A percentile compares a stretch with the other conserved stretches of the same genome.
Evolutionary conservation across 2,113 vertebrate genomes (phyloP).

Genomic region (Paramisgurnus dabryanus): DNA sequence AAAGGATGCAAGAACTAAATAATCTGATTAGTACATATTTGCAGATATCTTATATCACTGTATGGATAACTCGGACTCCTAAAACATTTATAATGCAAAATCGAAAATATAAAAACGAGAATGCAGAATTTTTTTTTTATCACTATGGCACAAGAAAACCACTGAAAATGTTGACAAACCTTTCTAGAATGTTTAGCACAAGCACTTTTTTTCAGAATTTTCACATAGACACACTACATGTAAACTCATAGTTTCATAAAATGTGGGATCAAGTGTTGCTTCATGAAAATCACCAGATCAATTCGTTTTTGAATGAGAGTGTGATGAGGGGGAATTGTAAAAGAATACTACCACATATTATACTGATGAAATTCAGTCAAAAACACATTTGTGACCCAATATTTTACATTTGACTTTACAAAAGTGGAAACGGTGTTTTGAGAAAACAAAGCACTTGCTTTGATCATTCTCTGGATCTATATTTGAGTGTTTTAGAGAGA

Average conservation of each 20-base stretch:
- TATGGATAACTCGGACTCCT: neutral
- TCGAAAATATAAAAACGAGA: neutral
- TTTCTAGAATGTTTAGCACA: too few relatives aligned
- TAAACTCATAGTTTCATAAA: neutral
- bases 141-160: too few relatives aligned
- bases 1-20: neutral
- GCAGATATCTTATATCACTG: neutral
- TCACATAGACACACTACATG: neutral
- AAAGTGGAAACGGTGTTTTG: neutral
- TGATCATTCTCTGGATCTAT: constrained; percentile 23
- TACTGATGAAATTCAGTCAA: neutral
- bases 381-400: neutral
- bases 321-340: neutral
- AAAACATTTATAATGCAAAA: neutral
- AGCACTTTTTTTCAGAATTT: too few relatives aligned
- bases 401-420: neutral
- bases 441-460: constrained; percentile 31
- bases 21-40: neutral
- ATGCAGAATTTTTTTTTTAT: too few relatives aligned
- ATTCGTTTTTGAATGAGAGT: neutral
- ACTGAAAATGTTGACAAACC: too few relatives aligned
- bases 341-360: neutral
- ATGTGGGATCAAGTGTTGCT: neutral
- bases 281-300: neutral
- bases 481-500: constrained; percentile 31